Conservation (phyloP, 2,888 invertebrate genomes). For the Automeris io region DNA sequence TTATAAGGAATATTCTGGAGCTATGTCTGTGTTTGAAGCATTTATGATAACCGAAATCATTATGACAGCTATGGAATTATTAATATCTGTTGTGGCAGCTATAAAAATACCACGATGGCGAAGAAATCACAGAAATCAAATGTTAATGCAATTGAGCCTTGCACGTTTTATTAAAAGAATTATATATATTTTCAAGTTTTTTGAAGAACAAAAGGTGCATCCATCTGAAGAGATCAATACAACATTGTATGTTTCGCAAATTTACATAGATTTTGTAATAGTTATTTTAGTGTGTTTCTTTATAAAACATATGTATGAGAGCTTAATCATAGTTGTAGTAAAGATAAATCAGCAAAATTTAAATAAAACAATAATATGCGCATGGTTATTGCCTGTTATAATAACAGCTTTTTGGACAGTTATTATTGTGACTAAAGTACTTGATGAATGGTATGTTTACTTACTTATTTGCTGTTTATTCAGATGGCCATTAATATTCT, state of each 20-base stretch:
- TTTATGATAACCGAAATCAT: constrained; percentile 54
- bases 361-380: constrained; percentile 39
- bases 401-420: constrained; percentile 35
- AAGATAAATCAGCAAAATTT: constrained; percentile 48
- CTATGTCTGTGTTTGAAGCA: constrained; percentile 31
- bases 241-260: constrained; percentile 32
- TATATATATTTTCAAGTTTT: constrained; percentile 38
- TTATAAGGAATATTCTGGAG: constrained; percentile 13
- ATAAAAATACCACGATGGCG: constrained; percentile 55
- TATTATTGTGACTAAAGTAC: constrained; percentile 23
- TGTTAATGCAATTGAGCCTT: constrained; percentile 60
- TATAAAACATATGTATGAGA: constrained; percentile 66
- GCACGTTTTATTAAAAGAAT: constrained; percentile 54
- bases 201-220: constrained; percentile 24
- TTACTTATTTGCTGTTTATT: constrained; percentile 48
- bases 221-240: constrained; percentile 15
- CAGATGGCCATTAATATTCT: constrained; percentile 56
- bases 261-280: constrained; percentile 59
- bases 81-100: constrained; percentile 48
- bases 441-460: constrained; percentile 37
- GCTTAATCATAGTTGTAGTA: constrained; percentile 54
- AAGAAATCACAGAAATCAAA: constrained; percentile 64
- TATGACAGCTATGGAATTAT: constrained; percentile 55
- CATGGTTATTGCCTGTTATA: constrained; percentile 55
- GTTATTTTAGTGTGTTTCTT: constrained; percentile 57